These are phyloP conservation scores for Schizothorax lantsangensis DNA, from an alignment of 2,797 vertebrate species.

Conservation along the genomic window DNA sequence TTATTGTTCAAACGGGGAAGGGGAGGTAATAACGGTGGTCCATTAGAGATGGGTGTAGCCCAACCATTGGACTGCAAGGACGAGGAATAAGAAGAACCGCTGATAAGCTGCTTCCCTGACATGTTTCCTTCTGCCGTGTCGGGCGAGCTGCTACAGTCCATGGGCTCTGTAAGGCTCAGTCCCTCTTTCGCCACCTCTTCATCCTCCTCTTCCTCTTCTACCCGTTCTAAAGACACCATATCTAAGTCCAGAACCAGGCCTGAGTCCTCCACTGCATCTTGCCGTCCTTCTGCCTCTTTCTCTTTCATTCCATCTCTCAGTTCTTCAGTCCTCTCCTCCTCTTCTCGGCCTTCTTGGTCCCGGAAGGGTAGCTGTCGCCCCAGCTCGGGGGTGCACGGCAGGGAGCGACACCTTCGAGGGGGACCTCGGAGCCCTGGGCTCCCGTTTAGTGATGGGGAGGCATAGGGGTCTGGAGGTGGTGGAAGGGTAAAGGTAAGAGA, in stretches of 20 bases:
- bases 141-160: conserved; percentile 82
- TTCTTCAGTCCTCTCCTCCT: conserved; percentile 32
- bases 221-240: conserved; percentile 72
- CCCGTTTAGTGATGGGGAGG: conserved; percentile 70
- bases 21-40: conserved; percentile 72
- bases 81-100: conserved; percentile 63
- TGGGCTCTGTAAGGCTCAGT: conserved; percentile 71
- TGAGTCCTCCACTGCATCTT: conserved; percentile 55
- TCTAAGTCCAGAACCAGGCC: conserved; percentile 72
- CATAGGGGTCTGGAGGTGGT: conserved; percentile 64
- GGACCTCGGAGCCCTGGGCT: conserved; percentile 43
- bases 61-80: conserved; percentile 72
- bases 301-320: background rate
- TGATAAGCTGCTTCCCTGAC: conserved; percentile 65
- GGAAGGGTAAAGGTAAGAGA: conserved; percentile 81
- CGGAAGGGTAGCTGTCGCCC: conserved; percentile 65
- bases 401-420: conserved; percentile 79
- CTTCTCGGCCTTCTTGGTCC: conserved; percentile 40
- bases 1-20: conserved; percentile 79
- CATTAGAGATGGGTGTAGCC: conserved; percentile 70
- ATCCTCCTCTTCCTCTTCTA: conserved; percentile 71
- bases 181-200: conserved; percentile 60
- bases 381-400: conserved; percentile 82
- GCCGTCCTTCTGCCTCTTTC: background rate
- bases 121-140: conserved; percentile 69